Base-by-base conservation (phyloP, 2,888 invertebrate genomes). In the Eustalomyia histrio region DNA sequence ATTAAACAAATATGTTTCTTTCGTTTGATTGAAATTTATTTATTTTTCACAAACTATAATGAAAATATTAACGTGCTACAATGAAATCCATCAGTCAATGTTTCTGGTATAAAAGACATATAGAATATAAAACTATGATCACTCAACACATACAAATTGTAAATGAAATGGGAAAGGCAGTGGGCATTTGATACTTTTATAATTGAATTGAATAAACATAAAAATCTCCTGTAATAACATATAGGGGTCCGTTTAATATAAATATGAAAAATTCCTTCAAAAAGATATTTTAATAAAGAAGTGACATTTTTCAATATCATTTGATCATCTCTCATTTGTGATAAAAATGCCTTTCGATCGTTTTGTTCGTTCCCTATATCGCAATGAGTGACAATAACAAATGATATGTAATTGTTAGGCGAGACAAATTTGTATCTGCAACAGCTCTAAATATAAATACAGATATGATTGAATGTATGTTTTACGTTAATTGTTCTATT, bases 401-500 rank as follows among this genome's bases (percentile, higher is more conserved):
- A 79, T 73, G 57, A 53, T 33, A 58, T 58, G 12, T 74, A 64
- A 60, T 79, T 79, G 63, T 58, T 33, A 35, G 57, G 52, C 68
- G 68, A 64, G 68, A 73, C 79, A 73, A 79, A 79, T 73, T 79
- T 79, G 63, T 58, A 68, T 35, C 61, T 57, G 67, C 63, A 64
- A 16, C 43, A 50, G 24, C 52, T 55, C 61, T 47, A 10, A 61
- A 12, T 57, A 52, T n/a, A n/a, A n/a, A n/a, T n/a, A n/a, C n/a
- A n/a, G n/a, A n/a, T 58, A 14, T 47, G 9, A n/a, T 24, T 53
- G 9, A 53, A 63, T 63, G 17, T 12, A 24, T 55, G 7, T 63
- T 9, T 17, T 29, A 39, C 2, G 43, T 50, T 71, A 71, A 71
- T 24, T 61, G 17, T 53, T 53, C 52, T 60, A 52, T 60, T 69